A percentile compares a stretch with the other conserved stretches of the same genome.
Evolutionary conservation across 2,888 invertebrate genomes (phyloP).

Genomic region (Tryphoninae sp.): DNA sequence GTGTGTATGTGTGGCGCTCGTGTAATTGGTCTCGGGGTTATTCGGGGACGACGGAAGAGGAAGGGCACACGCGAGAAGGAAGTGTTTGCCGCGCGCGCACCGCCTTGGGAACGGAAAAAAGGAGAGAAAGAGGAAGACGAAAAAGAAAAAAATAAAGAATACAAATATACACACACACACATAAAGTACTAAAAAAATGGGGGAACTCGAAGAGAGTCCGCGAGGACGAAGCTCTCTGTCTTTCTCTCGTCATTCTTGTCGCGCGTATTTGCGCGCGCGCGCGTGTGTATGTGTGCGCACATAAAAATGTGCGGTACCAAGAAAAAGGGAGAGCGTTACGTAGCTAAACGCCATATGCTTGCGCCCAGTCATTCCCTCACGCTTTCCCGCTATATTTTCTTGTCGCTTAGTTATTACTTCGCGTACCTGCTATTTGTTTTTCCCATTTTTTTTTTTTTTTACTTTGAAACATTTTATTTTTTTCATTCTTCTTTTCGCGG

Average conservation of each 20-base stretch:
- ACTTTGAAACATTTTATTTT: background rate
- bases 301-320: constrained; percentile 12
- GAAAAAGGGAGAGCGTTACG: constrained; percentile 51
- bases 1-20: background rate
- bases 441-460: background rate
- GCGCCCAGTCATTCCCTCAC: constrained; percentile 45
- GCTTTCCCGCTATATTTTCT: constrained; percentile 40
- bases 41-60: constrained; percentile 44
- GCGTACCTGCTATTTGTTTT: constrained; percentile 39
- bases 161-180: too few species aligned
- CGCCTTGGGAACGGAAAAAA: constrained; percentile 17
- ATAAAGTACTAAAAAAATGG: background rate
- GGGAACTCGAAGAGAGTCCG: constrained; percentile 19
- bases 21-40: constrained; percentile 47
- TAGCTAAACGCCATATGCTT: constrained; percentile 48
- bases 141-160: too few species aligned
- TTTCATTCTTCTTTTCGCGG: background rate
- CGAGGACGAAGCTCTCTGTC: constrained; percentile 9
- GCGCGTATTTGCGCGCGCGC: background rate
- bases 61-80: constrained; percentile 36
- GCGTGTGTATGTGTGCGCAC: constrained; percentile 2
- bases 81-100: constrained; percentile 10
- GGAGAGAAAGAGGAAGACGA: constrained; percentile 4
- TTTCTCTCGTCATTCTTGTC: constrained; percentile 41
- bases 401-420: constrained; percentile 16